Evolutionary conservation across 2,888 invertebrate species (phyloP), one percentile per base, ranked within the genome.

Genomic region (Entomobrya proxima): DNA sequence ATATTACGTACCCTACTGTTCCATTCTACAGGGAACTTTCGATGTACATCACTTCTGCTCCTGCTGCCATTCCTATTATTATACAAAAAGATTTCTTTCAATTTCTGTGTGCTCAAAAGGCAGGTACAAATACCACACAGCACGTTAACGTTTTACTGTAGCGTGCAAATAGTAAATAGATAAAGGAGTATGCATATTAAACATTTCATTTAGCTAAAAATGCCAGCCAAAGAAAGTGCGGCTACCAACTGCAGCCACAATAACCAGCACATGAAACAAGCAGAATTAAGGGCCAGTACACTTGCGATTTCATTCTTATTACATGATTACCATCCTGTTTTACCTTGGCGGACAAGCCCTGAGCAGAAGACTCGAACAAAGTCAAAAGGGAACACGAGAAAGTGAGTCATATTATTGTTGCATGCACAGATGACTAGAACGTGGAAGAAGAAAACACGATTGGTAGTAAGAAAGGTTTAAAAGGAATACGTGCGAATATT

Each of bases 401-500:
- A 37, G 35, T 64, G 40, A 69, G 44, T 40, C 40, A 69, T 69
- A 58, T 55, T 61, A 40, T 77, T 61, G 24, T 67, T 77, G 35
- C 69, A 84, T 77, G 84, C 37, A 84, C 58, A 84, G 35, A 78
- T 72, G 18, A 50, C 40, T 72, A 72, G 72, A 72, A 58, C 72
- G 72, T 81, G 72, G 58, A 58, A n/a, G 15, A n/a, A 47, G 47
- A 47, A 47, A 47, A 15, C 52, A 21, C 15, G 52, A 50, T 15
- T 58, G 21, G 18, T 21, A 35, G 11, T 67, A 6, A 18, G 18
- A 13, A 35, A 18, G 30, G 21, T 11, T 52, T 15, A n/a, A n/a
- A 18, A 27, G 30, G 27, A 13, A 18, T 24, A 27, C 55, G 21
- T 55, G 21, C 21, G 1, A 47, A 27, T 47, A 47, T 74, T 50